Percentiles rank a stretch among this genome's conserved stretches.
Evolutionary conservation across 2,888 invertebrate species (phyloP).

Genomic region (Carpatolechia fugitivella): DNA sequence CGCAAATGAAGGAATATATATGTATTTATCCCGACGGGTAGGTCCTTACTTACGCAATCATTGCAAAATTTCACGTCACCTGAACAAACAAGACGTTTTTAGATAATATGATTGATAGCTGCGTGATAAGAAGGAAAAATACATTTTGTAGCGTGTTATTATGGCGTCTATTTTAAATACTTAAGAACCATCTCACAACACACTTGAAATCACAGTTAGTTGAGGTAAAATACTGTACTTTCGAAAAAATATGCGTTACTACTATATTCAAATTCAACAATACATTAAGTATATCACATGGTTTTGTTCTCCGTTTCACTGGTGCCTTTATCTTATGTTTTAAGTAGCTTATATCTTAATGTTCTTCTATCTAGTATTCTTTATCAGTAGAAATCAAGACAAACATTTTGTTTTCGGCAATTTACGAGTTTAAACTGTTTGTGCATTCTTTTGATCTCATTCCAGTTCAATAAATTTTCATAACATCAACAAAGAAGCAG

Average conservation of each 20-base stretch:
- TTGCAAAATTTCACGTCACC: not conserved
- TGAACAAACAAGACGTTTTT: not conserved
- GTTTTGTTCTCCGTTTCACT: not conserved
- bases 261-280: not conserved
- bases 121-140: not conserved
- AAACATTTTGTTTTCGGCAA: no score
- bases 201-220: conserved; percentile 68
- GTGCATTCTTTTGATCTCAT: not conserved
- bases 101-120: not conserved
- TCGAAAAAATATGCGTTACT: conserved; percentile 25
- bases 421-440: not conserved
- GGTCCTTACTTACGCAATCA: not conserved
- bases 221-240: conserved; percentile 68
- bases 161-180: conserved; percentile 22
- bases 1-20: no score
- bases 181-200: conserved; percentile 55
- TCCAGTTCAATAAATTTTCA: not conserved
- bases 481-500: not conserved
- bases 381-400: no score
- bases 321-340: not conserved
- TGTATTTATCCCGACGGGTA: no score
- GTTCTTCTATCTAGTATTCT: no score
- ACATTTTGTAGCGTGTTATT: not conserved
- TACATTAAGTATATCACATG: not conserved
- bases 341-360: not conserved